Evolutionary conservation across 2,888 invertebrate genomes (phyloP).

Genomic region (Oscheius sp.): DNA sequence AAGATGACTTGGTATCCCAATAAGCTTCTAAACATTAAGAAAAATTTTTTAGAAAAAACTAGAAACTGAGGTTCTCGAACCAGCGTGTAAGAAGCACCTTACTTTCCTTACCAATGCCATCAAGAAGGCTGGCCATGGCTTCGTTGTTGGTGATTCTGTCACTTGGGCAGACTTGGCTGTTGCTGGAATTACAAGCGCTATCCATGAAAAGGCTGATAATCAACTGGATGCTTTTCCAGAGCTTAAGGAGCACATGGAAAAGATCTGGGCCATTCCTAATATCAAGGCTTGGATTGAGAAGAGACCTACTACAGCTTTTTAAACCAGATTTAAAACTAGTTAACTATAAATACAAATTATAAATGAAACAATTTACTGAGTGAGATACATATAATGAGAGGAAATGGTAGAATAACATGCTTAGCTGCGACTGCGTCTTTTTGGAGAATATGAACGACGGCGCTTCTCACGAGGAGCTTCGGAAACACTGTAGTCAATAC

Average conservation of each 20-base stretch:
- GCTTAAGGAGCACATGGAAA: constrained; percentile 51
- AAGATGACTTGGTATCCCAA: constrained; percentile 46
- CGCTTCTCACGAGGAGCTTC: too few species aligned
- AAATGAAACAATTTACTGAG: too few species aligned
- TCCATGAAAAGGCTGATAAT: constrained; percentile 39
- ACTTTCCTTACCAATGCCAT: constrained; percentile 49
- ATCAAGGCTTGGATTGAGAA: constrained; percentile 57
- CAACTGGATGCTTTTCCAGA: constrained; percentile 53
- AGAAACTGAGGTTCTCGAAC: constrained; percentile 47
- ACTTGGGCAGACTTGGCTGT: constrained; percentile 61
- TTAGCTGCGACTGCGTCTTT: too few species aligned
- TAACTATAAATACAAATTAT: too few species aligned
- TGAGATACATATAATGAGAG: too few species aligned
- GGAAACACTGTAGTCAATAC: constrained; percentile 11
- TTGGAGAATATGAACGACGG: too few species aligned
- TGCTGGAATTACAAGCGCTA: constrained; percentile 50
- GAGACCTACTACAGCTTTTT: constrained; percentile 50
- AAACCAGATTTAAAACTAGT: constrained; percentile 8
- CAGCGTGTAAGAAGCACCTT: constrained; percentile 54
- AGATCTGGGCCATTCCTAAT: constrained; percentile 52
- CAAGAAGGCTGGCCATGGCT: constrained; percentile 49
- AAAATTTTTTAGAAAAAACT: constrained; percentile 17
- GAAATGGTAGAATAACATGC: too few species aligned
- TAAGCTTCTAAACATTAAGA: too few species aligned
- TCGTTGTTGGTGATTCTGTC: constrained; percentile 49